These are phyloP conservation scores for Telenomus remus DNA, from an alignment of 1,140 invertebrate species.

Conservation along the genomic window DNA sequence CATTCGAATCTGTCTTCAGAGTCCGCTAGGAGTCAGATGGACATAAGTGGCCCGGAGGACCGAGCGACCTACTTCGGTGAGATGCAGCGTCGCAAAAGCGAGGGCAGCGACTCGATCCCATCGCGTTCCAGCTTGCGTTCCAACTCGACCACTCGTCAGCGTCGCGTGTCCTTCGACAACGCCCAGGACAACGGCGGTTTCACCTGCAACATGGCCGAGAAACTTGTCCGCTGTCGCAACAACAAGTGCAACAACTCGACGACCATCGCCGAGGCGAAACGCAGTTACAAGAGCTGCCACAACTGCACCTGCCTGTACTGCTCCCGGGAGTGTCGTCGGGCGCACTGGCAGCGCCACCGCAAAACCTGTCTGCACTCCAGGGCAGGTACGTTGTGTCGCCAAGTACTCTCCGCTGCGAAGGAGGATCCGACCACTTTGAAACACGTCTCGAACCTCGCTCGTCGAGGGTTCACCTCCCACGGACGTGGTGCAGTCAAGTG, in stretches of 20 bases:
- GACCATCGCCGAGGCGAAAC: slow-evolving; percentile 80
- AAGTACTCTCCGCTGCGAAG: slow-evolving; percentile 90
- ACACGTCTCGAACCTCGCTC: slow-evolving; percentile 86
- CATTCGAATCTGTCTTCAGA: slow-evolving; percentile 55
- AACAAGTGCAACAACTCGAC: slow-evolving; percentile 82
- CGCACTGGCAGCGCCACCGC: slow-evolving; percentile 94
- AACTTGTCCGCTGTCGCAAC: slow-evolving; percentile 83
- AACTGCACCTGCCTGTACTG: slow-evolving; percentile 94
- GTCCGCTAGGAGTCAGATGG: slow-evolving; percentile 71
- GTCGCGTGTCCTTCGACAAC: slow-evolving; percentile 74
- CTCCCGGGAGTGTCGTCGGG: slow-evolving; percentile 86
- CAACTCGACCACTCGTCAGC: slow-evolving; percentile 61
- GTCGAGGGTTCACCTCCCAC: slow-evolving; percentile 85
- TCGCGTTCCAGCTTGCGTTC: slow-evolving; percentile 52
- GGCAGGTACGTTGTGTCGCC: slow-evolving; percentile 89
- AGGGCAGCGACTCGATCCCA: slow-evolving; percentile 74
- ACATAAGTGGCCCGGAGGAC: slow-evolving; percentile 59
- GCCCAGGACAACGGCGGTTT: slow-evolving; percentile 55
- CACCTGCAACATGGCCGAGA: slow-evolving; percentile 52
- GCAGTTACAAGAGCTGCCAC: slow-evolving; percentile 91
- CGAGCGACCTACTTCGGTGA: slow-evolving; percentile 60
- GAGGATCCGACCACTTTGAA: slow-evolving; percentile 86
- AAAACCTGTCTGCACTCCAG: slow-evolving; percentile 92
- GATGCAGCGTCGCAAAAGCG: slow-evolving; percentile 73
- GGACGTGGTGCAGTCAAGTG: slow-evolving; percentile 94